A percentile compares a stretch with the other conserved stretches of the same genome.
These are phyloP conservation scores for Stictonetta naevosa DNA, from an alignment of 2,113 vertebrate genomes.

Conservation along the genomic window DNA sequence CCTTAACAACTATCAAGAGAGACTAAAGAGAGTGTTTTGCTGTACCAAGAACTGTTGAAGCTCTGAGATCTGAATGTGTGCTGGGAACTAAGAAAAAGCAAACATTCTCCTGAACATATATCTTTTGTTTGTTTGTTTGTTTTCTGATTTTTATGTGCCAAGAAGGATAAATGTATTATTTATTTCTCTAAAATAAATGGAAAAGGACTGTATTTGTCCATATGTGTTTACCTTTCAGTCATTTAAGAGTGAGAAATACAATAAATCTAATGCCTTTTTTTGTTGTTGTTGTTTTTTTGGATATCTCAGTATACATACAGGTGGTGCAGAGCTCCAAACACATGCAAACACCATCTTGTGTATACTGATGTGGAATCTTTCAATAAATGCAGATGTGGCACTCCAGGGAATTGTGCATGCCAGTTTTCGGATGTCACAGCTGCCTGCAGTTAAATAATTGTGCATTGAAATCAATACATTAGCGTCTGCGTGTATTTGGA, in stretches of 20 bases:
- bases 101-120: not conserved
- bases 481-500: not conserved
- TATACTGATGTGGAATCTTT: not conserved
- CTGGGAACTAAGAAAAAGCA: not conserved
- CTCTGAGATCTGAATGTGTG: not conserved
- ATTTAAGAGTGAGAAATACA: not conserved
- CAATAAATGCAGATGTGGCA: not conserved
- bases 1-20: not conserved
- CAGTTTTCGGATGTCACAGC: conserved; percentile 9
- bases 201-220: not conserved
- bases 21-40: not conserved
- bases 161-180: not conserved
- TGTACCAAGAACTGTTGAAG: not conserved
- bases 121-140: not conserved
- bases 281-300: too few species aligned
- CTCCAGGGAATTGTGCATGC: not conserved
- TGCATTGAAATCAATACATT: not conserved
- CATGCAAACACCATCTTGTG: not conserved
- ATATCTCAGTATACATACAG: not conserved
- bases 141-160: not conserved
- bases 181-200: conserved; percentile 14
- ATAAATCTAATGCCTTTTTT: not conserved
- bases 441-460: conserved; percentile 13
- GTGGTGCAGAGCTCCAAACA: not conserved
- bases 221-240: not conserved